These are phyloP conservation scores for Caenorhabditis sp. DNA, from an alignment of 2,888 invertebrate species.

Conservation along the genomic window DNA sequence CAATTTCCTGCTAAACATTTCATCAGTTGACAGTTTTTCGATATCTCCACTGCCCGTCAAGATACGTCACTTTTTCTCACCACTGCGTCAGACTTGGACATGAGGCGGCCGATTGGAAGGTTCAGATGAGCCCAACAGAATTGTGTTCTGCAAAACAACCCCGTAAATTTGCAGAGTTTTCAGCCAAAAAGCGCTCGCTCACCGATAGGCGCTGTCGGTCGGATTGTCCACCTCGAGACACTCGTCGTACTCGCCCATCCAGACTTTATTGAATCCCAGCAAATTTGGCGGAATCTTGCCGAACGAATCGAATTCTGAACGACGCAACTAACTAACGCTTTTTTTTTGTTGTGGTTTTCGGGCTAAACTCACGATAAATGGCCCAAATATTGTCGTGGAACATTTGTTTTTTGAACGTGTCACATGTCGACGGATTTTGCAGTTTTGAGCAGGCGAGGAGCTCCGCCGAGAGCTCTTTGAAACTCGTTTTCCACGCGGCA, in stretches of 20 bases:
- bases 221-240: slow-evolving; percentile 37
- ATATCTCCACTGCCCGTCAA: too few species aligned
- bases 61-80: too few species aligned
- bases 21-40: too few species aligned
- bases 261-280: slow-evolving; percentile 44
- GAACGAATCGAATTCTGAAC: slow-evolving; percentile 51
- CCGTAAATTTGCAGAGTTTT: not conserved
- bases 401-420: slow-evolving; percentile 22
- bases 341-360: not conserved
- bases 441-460: slow-evolving; percentile 15
- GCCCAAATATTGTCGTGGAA: slow-evolving; percentile 36
- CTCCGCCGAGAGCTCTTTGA: slow-evolving; percentile 18
- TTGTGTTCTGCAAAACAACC: slow-evolving; percentile 27
- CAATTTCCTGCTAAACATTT: too few species aligned
- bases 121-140: slow-evolving; percentile 56
- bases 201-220: slow-evolving; percentile 28
- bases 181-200: slow-evolving; percentile 1
- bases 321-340: too few species aligned
- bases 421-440: slow-evolving; percentile 11
- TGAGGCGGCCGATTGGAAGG: slow-evolving; percentile 25
- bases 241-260: slow-evolving; percentile 56
- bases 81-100: slow-evolving; percentile 9
- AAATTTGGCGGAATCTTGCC: slow-evolving; percentile 48
- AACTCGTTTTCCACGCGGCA: too few species aligned
- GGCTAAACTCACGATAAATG: slow-evolving; percentile 32